phyloP scores from a whole-genome alignment of 2,113 vertebrate genomes.

The Ptyas mucosa region DNA sequence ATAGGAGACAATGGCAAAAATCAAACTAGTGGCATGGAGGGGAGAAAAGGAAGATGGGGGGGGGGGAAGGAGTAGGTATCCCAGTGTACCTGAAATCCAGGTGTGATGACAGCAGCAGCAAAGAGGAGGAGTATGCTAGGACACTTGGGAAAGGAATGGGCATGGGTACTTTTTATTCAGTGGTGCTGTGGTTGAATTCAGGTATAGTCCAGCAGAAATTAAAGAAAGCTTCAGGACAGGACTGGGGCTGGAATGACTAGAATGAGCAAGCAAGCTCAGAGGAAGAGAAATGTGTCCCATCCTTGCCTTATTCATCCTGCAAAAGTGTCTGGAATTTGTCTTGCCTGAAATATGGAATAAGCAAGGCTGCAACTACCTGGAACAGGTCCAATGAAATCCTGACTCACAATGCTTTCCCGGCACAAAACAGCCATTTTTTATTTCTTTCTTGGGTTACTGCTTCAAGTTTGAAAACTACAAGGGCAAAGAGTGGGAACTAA shows the following conservation, averaged over 20 bases:
- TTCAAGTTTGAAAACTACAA: background rate
- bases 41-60: background rate
- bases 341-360: background rate
- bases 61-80: background rate
- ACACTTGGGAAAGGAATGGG: background rate
- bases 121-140: background rate
- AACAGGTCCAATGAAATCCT: background rate
- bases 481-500: background rate
- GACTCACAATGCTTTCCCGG: background rate
- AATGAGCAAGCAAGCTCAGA: background rate
- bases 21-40: background rate
- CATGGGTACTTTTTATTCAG: background rate
- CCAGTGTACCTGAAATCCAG: background rate
- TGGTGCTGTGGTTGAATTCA: background rate
- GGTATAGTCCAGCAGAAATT: background rate
- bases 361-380: background rate
- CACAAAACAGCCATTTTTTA: background rate
- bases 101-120: background rate
- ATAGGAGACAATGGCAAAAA: background rate
- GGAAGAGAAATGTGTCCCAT: background rate
- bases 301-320: background rate
- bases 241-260: background rate
- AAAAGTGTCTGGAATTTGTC: background rate
- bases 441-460: background rate
- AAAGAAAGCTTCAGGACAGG: background rate